These are phyloP conservation scores for Dipodomys spectabilis DNA, from an alignment of 2,113 vertebrate species.

Conservation along the genomic window DNA sequence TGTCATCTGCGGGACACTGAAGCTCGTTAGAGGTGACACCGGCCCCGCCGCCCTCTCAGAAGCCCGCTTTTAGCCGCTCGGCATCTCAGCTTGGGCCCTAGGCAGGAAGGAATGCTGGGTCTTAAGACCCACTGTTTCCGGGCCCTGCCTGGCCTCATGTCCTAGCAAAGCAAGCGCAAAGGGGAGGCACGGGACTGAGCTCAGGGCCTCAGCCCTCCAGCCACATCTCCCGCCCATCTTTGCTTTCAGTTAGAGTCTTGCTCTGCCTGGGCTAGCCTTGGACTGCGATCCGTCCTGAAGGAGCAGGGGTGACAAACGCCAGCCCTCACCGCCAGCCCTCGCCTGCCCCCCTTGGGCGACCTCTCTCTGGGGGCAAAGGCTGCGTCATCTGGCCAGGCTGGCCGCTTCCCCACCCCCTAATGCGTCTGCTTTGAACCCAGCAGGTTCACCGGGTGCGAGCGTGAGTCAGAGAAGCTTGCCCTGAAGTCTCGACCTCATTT, in stretches of 20 bases:
- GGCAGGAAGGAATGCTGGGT: rapidly evolving
- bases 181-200: too few relatives aligned
- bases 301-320: too few relatives aligned
- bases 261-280: too few relatives aligned
- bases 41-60: not conserved
- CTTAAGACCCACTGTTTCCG: rapidly evolving
- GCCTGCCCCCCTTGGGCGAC: not conserved
- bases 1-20: slow-evolving; percentile 90
- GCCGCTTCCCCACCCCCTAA: too few relatives aligned
- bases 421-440: not conserved
- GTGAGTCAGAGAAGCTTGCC: too few relatives aligned
- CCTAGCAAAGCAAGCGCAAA: not conserved
- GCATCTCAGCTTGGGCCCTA: not conserved
- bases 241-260: too few relatives aligned
- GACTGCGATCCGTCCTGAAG: too few relatives aligned
- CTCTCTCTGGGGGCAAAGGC: not conserved
- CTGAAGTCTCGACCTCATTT: not conserved
- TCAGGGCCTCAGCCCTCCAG: too few relatives aligned
- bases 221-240: too few relatives aligned
- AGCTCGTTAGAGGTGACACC: slow-evolving; percentile 1
- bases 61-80: too few relatives aligned
- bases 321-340: too few relatives aligned
- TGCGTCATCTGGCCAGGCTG: too few relatives aligned
- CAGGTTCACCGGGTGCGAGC: rapidly evolving
- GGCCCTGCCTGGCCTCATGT: not conserved